phyloP scores from a whole-genome alignment of 2,113 vertebrate genomes.

The Pungitius pungitius region DNA sequence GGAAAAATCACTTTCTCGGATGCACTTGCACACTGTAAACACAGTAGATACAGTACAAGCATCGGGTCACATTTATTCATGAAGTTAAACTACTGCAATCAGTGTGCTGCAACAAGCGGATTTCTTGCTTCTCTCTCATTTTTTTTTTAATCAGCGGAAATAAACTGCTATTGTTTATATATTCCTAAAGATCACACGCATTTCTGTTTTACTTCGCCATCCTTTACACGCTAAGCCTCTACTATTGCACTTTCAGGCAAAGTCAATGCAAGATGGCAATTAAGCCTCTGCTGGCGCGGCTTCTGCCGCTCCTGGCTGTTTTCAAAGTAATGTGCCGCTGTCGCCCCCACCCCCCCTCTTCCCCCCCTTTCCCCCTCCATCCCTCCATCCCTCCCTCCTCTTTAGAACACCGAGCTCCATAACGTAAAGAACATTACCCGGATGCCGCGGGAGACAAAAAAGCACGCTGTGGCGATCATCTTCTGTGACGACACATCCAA shows the following conservation, averaged over 20 bases:
- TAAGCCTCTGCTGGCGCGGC: slow-evolving; percentile 35
- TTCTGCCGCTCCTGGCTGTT: slow-evolving; percentile 34
- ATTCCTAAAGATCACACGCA: slow-evolving; percentile 15
- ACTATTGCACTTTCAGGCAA: slow-evolving; percentile 57
- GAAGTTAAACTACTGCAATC: background rate
- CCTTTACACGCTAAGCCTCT: slow-evolving; percentile 36
- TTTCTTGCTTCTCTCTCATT: slow-evolving; percentile 8
- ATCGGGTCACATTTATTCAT: slow-evolving; percentile 18
- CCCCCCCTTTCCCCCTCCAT: slow-evolving; percentile 53
- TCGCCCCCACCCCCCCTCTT: slow-evolving; percentile 53
- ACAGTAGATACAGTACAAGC: background rate
- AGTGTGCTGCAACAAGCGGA: background rate
- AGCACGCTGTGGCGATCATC: slow-evolving; percentile 98
- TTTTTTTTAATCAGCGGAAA: slow-evolving; percentile 16
- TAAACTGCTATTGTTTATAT: slow-evolving; percentile 35
- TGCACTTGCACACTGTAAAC: slow-evolving; percentile 30
- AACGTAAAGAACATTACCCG: slow-evolving; percentile 98
- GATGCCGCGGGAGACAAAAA: slow-evolving; percentile 97
- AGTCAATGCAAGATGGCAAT: slow-evolving; percentile 49
- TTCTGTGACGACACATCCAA: slow-evolving; percentile 98
- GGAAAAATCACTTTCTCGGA: slow-evolving; percentile 35
- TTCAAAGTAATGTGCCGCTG: slow-evolving; percentile 72
- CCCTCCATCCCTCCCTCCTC: slow-evolving; percentile 36
- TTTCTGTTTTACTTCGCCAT: slow-evolving; percentile 32
- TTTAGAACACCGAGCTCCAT: slow-evolving; percentile 95